Evolutionary conservation across 1,140 invertebrate species (phyloP), one percentile per base, ranked within the genome.

Genomic region (Lineus longissimus): DNA sequence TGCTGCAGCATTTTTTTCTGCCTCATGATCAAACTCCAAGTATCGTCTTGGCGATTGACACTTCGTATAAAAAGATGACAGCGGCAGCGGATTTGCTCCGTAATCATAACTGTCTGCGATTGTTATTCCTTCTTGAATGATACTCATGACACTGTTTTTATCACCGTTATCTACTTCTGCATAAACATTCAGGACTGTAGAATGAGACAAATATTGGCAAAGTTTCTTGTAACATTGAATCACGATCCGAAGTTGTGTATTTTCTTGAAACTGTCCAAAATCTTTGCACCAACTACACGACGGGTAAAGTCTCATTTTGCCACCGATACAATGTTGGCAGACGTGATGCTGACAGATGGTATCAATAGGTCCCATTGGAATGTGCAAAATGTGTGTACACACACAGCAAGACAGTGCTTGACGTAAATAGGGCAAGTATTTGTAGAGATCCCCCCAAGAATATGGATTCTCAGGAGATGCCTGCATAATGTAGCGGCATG

Each of bases 301-400:
- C 0, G 92, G 91, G 75, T 90, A 91, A 22, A 94, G 82, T 75
- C 89, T 89, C 81, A 94, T 93, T 67, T 88, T 87, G 1, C 91
- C 91, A 54, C 91, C 91, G 72, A 89, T 86, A 78, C 93, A 95
- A 2, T 80, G 77, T n/a, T 74, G 73, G 70, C 93, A 95, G 19
- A 95, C 90, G 82, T 93, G 89, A 82, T 95, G 93, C 79, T 92
- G 90, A 83, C 93, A 95, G 61, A 87, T 87, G n/a, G 87, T 88
- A 70, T 87, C 87, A 2, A 85, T 86, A n/a, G 92, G 90, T 47
- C 90, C 88, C 75, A 89, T 89, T 1, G 93, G 92, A 76, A 91
- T 88, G 55, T 88, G 88, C 51, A 94, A 81, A 61, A 95, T 83
- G 75, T 91, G 89, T 59, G 89, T 88, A 80, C 93, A 95, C 40